Base-by-base conservation (phyloP, 2,888 invertebrate species). In the Xestia ashworthii region DNA sequence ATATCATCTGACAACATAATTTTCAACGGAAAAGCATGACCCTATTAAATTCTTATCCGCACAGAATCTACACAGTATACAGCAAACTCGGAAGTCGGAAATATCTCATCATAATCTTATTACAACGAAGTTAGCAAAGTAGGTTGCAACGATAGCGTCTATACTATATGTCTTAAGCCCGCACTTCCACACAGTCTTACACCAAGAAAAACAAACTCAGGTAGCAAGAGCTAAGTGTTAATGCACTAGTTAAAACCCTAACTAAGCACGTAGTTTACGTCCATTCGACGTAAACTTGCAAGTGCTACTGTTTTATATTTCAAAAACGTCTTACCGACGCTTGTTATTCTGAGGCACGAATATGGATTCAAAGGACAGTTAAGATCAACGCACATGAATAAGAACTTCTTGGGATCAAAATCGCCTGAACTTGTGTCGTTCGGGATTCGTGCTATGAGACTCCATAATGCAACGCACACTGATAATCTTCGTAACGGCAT, bases 341-440 rank as follows among this genome's bases (percentile, higher is more conserved):
- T 82, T 86, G 50, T 84, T 87, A 89, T 90, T 88, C 90, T 44
- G 66, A 50, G 41, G 41, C 71, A 73, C 74, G 81, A 88, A 88
- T 89, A 88, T 86, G 86, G 71, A 86, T 89, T 89, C 88, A 86
- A 84, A 87, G 82, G 87, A 88, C 89, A 87, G n/a, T 44, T 25
- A 65, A 22, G 44, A 44, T 65, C 65, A n/a, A 4, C 65, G 11
- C 4, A 44, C 8, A 65, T 14, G 0, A 1, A 44, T 0, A 44
- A 4, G 5, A 6, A n/a, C 6, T 65, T 8, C 0, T 1, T n/a
- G 6, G 14, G 6, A n/a, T 60, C 19, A 60, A 8, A 3, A 60
- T 16, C 60, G 19, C 19, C 0, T 19, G 16, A 16, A 8, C 8
- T 60, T 16, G 16, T 16, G 16, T 1, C 12, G 22, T 11, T 55